phyloP scores from a whole-genome alignment of 2,113 vertebrate species.

The Eulemur macaco region DNA sequence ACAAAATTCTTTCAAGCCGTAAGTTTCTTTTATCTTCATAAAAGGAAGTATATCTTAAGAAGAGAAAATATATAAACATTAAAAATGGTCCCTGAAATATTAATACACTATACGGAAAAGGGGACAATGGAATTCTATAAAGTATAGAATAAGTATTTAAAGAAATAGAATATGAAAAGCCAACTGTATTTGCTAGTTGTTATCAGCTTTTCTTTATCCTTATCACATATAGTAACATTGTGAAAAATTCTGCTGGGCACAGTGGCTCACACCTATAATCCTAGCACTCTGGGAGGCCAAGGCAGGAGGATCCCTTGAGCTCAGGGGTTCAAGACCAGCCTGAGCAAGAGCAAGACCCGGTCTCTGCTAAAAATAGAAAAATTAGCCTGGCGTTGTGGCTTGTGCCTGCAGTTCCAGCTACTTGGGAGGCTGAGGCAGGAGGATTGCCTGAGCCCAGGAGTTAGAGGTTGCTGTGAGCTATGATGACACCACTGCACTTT shows the following conservation, averaged over 20 bases:
- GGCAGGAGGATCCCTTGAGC: too few relatives aligned
- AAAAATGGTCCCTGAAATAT: neutral
- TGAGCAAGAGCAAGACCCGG: too few relatives aligned
- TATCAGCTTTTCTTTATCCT: neutral
- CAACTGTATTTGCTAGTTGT: neutral
- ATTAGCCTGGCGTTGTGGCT: too few relatives aligned
- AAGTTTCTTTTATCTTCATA: neutral
- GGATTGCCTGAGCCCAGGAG: too few relatives aligned
- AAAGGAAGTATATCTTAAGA: constrained; percentile 4
- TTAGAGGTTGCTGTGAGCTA: too few relatives aligned
- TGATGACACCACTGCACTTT: too few relatives aligned
- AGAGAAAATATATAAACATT: neutral
- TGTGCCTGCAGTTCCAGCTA: too few relatives aligned
- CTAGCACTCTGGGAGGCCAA: too few relatives aligned
- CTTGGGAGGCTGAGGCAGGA: too few relatives aligned
- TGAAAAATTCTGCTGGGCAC: neutral
- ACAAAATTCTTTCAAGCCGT: neutral
- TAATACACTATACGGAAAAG: neutral
- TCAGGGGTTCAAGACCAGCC: too few relatives aligned
- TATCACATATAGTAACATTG: neutral
- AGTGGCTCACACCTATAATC: too few relatives aligned
- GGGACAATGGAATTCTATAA: neutral
- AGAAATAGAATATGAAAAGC: constrained; percentile 19
- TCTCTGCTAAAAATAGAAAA: too few relatives aligned
- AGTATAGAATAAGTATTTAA: neutral